Evolutionary conservation across 1,140 invertebrate genomes (phyloP), one percentile per base, ranked within the genome.

Genomic region (Metaphire vulgaris): DNA sequence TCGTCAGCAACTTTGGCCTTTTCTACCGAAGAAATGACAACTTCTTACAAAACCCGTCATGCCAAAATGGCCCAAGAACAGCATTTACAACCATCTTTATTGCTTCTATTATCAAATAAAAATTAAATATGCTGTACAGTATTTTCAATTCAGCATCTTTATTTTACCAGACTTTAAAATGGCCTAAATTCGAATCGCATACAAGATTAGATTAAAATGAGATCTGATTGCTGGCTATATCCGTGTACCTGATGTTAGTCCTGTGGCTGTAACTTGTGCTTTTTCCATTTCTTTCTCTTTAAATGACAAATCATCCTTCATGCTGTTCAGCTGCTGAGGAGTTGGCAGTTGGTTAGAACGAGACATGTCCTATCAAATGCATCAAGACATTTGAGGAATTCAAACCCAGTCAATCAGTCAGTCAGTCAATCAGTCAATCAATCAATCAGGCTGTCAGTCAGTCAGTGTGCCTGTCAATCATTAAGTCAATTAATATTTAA

Each of bases 211-310:
- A n/a, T n/a, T n/a, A n/a, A n/a, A n/a, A n/a, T n/a, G n/a, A n/a
- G n/a, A n/a, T n/a, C n/a, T n/a, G n/a, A n/a, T n/a, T n/a, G n/a
- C n/a, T n/a, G n/a, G n/a, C n/a, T n/a, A n/a, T n/a, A n/a, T n/a
- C n/a, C n/a, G 6, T 21, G 6, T 56, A 56, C 41, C 41, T 56
- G 41, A 56, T 12, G 6, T 56, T 21, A 90, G 80, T 14, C 88
- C 85, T 72, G 88, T 80, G 56, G 88, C 85, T 41, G 89, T 89
- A 28, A 84, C 82, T 79, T 88, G 85, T 16, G 88, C 87, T 79
- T 89, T 89, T 78, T 89, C 85, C 82, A 89, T 85, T 79, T 89
- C 89, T 64, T 85, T 87, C 80, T 88, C 88, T 80, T 89, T 89
- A 79, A 89, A 89, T 34, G 84, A 83, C 21, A 90, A 81, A 81